Percentiles rank a stretch among this genome's conserved stretches.
phyloP scores from a whole-genome alignment of 1,140 invertebrate genomes.

The Drosophila mojavensis region DNA sequence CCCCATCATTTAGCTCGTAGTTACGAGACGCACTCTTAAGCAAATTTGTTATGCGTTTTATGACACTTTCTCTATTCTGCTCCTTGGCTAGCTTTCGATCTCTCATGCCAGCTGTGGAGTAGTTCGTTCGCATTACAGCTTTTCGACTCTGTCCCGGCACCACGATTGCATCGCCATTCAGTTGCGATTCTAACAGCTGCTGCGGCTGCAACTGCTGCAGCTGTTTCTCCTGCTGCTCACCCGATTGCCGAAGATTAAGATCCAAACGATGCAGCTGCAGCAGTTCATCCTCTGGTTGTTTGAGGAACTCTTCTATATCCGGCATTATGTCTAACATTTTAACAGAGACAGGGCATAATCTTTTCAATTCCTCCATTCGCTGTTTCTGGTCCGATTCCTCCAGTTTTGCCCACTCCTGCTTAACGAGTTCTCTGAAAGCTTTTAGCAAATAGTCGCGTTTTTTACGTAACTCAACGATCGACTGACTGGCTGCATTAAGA shows the following conservation, averaged over 20 bases:
- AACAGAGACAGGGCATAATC: not conserved
- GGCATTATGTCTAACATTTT: conserved; percentile 20
- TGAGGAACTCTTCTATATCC: conserved; percentile 30
- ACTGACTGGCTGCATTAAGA: not conserved
- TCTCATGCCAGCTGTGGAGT: not conserved
- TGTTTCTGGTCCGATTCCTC: conserved; percentile 1
- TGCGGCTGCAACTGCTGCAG: too few species aligned
- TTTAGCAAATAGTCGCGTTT: conserved; percentile 42
- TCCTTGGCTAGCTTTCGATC: not conserved
- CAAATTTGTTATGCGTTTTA: not conserved
- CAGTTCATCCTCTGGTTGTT: not conserved
- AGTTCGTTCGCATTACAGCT: not conserved
- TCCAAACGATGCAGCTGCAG: too few species aligned
- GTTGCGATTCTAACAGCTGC: not conserved
- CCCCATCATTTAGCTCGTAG: not conserved
- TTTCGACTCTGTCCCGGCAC: not conserved
- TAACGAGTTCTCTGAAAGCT: conserved; percentile 42
- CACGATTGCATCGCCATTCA: not conserved
- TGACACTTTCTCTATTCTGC: not conserved
- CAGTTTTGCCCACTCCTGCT: conserved; percentile 1
- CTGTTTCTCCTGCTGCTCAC: too few species aligned
- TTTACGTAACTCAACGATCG: conserved; percentile 28
- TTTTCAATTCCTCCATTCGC: not conserved
- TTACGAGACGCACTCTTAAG: not conserved
- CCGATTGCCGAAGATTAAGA: too few species aligned